These are phyloP conservation scores for Pinctada fucata DNA, from an alignment of 2,888 invertebrate species.

Conservation along the genomic window DNA sequence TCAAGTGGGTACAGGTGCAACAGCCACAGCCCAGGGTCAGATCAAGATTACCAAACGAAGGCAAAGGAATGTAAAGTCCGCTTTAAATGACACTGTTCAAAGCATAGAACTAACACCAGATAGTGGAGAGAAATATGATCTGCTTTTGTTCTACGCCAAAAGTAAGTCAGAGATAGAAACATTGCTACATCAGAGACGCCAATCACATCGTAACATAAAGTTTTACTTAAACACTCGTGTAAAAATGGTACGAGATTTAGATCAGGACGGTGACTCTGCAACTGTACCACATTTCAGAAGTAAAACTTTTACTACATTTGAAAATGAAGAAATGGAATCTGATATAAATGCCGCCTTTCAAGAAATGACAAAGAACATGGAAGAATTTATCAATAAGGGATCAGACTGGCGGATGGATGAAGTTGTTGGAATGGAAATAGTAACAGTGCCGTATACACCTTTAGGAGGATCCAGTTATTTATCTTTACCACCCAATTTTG, in stretches of 20 bases:
- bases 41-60: no score
- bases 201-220: slow-evolving; percentile 17
- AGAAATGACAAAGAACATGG: slow-evolving; percentile 35
- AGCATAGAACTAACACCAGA: slow-evolving; percentile 13
- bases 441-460: slow-evolving; percentile 36
- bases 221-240: slow-evolving; percentile 27
- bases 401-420: slow-evolving; percentile 35
- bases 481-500: slow-evolving; percentile 25
- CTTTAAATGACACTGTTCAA: slow-evolving; percentile 38
- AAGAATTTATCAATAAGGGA: slow-evolving; percentile 38
- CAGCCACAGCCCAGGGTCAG: no score
- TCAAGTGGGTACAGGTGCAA: neutral
- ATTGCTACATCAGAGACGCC: neutral
- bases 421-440: slow-evolving; percentile 31
- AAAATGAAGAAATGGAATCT: neutral
- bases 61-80: slow-evolving; percentile 18
- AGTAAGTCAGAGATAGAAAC: slow-evolving; percentile 6
- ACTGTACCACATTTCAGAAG: slow-evolving; percentile 41
- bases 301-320: slow-evolving; percentile 27
- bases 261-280: slow-evolving; percentile 10
- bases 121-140: slow-evolving; percentile 24
- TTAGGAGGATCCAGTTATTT: slow-evolving; percentile 39
- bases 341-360: slow-evolving; percentile 37
- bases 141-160: slow-evolving; percentile 12
- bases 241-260: slow-evolving; percentile 17